Evolutionary conservation across 1,140 invertebrate species (phyloP).

Genomic region (Ips typographus): DNA sequence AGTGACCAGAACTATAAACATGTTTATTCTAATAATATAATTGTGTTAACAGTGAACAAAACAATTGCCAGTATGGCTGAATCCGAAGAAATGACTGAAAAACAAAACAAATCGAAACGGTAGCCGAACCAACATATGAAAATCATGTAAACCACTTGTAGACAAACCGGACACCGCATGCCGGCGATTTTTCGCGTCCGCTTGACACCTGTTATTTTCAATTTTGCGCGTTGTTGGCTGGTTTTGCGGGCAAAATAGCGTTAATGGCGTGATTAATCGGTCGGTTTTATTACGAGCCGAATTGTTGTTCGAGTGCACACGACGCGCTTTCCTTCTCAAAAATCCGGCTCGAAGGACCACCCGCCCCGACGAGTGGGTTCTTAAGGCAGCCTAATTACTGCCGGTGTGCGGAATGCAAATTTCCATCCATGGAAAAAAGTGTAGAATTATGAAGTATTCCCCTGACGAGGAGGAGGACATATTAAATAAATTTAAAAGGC

Average conservation of each 20-base stretch:
- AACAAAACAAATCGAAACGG: neutral
- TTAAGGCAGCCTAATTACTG: no score
- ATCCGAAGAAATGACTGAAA: no score
- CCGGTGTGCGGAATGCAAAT: no score
- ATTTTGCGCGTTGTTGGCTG: conserved; percentile 16
- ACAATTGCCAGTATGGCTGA: no score
- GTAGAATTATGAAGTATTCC: conserved; percentile 8
- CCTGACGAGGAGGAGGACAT: neutral
- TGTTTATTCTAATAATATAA: no score
- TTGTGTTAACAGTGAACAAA: no score
- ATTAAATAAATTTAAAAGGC: conserved; percentile 23
- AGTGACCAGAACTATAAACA: no score
- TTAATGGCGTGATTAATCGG: conserved; percentile 18
- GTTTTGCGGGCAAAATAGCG: conserved; percentile 4
- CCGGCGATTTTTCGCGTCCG: conserved; percentile 15
- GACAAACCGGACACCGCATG: conserved; percentile 22
- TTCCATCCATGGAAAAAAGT: neutral
- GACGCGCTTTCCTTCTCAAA: no score
- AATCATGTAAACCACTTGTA: conserved; percentile 23
- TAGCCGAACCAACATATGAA: conserved; percentile 9
- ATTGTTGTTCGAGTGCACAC: no score
- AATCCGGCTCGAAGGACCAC: no score
- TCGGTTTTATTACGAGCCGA: neutral
- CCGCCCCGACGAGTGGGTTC: no score
- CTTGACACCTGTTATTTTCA: conserved; percentile 24